Evolutionary conservation across 2,797 vertebrate species (phyloP), one percentile per base, ranked within the genome.

Genomic region (Triplophysa bombifrons): DNA sequence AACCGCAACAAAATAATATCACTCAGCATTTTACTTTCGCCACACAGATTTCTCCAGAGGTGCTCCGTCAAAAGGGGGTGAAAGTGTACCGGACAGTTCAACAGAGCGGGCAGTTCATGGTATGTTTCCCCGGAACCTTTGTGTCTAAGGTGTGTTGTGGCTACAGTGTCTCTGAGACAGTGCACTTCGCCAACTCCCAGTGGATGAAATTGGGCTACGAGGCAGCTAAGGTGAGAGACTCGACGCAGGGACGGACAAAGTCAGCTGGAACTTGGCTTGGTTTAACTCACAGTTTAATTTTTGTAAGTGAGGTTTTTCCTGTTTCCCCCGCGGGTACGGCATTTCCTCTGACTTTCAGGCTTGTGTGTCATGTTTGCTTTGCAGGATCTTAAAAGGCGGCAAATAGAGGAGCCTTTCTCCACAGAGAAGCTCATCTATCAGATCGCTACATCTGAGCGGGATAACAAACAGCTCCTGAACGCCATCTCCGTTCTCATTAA

Each of bases 401-500:
- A 92, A 76, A 96, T 99, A 90, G 96, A 98, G 86, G 98, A 99
- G 91, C 96, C 98, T 2, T 99, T 99, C 90, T 99, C 98, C 82
- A 99, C 98, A 95, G 98, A 99, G 91, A 99, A 99, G 94, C 89
- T 99, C 90, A 96, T 99, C 84, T 99, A 98, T 93, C 97, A 98
- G 94, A 97, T 99, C 53, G 96, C 97, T 86, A 96, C 95, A 6
- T 96, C 96, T 0, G 98, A 99, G 85, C 96, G 96, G 88, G 97
- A 99, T 82, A 98, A 98, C 0, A 95, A 96, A 67, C 93, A 95
- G 70, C 95, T 96, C 86, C 96, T 98, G 93, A 95, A 93, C 86
- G 95, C 95, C 73, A 96, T 98, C 93, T 96, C 97, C 64, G 88
- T 95, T 85, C 97, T 98, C 88, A 94, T 99, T 90, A 94, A 95